These are phyloP conservation scores for Pristiophorus japonicus DNA, from an alignment of 2,113 vertebrate genomes.

Conservation along the genomic window DNA sequence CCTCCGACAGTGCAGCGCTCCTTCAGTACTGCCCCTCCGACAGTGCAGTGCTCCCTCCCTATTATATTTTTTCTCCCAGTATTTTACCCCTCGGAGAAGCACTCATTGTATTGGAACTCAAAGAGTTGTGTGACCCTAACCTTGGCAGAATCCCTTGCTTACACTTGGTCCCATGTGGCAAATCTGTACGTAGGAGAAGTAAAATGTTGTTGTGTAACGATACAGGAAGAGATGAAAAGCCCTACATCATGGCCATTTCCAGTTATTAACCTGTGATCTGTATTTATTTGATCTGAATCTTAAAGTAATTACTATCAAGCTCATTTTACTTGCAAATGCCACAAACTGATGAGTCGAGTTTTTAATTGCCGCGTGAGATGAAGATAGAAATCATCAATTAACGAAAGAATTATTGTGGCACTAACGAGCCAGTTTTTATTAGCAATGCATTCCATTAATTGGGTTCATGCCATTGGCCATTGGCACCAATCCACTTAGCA, in stretches of 20 bases:
- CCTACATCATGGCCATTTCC: not conserved
- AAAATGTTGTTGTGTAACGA: not conserved
- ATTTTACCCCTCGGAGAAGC: not conserved
- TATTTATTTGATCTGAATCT: conserved; percentile 1
- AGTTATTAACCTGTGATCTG: not conserved
- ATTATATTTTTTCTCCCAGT: not conserved
- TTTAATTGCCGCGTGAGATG: not conserved
- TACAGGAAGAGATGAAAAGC: not conserved
- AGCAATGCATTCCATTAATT: not conserved
- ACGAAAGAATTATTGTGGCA: not conserved
- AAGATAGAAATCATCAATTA: not conserved
- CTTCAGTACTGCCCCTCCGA: too few relatives aligned
- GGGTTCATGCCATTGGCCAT: not conserved
- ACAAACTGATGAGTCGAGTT: not conserved
- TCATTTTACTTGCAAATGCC: conserved; percentile 7
- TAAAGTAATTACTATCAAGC: not conserved
- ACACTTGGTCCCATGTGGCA: not conserved
- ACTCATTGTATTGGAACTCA: not conserved
- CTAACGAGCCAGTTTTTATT: not conserved
- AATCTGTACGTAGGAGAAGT: not conserved
- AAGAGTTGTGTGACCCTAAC: not conserved
- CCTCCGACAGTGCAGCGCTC: too few relatives aligned
- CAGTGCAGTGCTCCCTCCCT: too few relatives aligned
- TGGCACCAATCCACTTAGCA: not conserved
- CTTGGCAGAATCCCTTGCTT: not conserved